A percentile compares a stretch with the other conserved stretches of the same genome.
phyloP scores from a whole-genome alignment of 2,888 invertebrate species.

The Griposia aprilina region DNA sequence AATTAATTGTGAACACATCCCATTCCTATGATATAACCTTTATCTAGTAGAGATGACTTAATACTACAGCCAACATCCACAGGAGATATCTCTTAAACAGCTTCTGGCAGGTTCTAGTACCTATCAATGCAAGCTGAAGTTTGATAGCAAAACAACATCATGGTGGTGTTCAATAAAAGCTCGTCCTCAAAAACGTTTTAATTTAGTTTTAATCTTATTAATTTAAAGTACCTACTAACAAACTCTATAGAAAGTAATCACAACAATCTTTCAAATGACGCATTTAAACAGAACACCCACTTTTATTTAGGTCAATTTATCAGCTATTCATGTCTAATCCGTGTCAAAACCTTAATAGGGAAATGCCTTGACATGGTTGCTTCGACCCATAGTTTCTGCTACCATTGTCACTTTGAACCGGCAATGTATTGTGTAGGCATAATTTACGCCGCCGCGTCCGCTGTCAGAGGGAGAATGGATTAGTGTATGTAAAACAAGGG shows the following conservation, averaged over 20 bases:
- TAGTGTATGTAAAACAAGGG: conserved; percentile 26
- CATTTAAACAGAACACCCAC: conserved; percentile 24
- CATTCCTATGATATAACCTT: background rate
- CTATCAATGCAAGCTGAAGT: background rate
- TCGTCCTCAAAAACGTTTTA: background rate
- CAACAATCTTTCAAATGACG: conserved; percentile 3
- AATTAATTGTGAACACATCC: background rate
- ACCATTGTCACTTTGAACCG: conserved; percentile 73
- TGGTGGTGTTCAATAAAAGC: background rate
- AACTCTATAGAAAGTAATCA: background rate
- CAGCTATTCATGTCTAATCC: conserved; percentile 70
- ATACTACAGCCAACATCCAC: background rate
- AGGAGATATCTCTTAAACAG: background rate
- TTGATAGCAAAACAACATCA: background rate
- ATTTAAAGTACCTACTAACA: background rate
- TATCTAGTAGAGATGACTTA: background rate
- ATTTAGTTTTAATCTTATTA: background rate
- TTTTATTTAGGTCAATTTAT: conserved; percentile 68
- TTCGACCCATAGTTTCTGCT: conserved; percentile 62
- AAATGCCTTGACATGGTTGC: conserved; percentile 83
- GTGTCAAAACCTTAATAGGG: conserved; percentile 81
- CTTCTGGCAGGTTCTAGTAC: background rate
- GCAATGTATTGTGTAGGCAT: conserved; percentile 74
- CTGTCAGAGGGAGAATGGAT: conserved; percentile 38
- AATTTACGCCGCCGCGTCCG: conserved; percentile 66